A percentile compares a stretch with the other conserved stretches of the same genome.
These are phyloP conservation scores for Drosophila mauritiana DNA, from an alignment of 1,140 invertebrate species.

Conservation along the genomic window DNA sequence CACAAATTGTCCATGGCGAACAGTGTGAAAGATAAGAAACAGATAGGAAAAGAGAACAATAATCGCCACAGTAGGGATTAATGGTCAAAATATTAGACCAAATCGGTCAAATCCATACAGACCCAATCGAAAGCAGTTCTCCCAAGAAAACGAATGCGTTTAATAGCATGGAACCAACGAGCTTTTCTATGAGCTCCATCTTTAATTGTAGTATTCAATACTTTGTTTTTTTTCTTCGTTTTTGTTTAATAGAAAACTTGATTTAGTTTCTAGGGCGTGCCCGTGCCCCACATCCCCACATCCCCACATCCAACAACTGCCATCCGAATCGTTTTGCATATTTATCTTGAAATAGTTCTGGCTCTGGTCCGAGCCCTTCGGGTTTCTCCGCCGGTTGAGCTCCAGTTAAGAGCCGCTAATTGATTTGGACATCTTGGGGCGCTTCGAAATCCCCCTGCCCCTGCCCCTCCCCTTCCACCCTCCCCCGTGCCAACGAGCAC, in stretches of 20 bases:
- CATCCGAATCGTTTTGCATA: not conserved
- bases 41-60: not conserved
- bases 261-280: too few species aligned
- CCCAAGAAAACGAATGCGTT: too few species aligned
- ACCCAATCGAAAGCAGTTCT: too few species aligned
- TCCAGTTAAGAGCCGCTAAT: constrained; percentile 60
- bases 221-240: too few species aligned
- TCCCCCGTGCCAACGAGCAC: constrained; percentile 6
- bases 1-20: not conserved
- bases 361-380: not conserved
- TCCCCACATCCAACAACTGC: not conserved
- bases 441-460: not conserved
- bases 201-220: too few species aligned
- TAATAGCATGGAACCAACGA: too few species aligned
- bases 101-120: not conserved
- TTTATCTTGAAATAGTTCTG: constrained; percentile 21
- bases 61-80: not conserved
- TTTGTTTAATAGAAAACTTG: not conserved
- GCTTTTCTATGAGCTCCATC: too few species aligned
- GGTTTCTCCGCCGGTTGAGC: constrained; percentile 32
- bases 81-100: not conserved
- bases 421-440: constrained; percentile 45
- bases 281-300: not conserved
- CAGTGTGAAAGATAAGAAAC: not conserved
- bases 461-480: not conserved